Evolutionary conservation across 2,113 vertebrate species (phyloP), one percentile per base, ranked within the genome.

Genomic region (Chaetorhynchus papuensis): DNA sequence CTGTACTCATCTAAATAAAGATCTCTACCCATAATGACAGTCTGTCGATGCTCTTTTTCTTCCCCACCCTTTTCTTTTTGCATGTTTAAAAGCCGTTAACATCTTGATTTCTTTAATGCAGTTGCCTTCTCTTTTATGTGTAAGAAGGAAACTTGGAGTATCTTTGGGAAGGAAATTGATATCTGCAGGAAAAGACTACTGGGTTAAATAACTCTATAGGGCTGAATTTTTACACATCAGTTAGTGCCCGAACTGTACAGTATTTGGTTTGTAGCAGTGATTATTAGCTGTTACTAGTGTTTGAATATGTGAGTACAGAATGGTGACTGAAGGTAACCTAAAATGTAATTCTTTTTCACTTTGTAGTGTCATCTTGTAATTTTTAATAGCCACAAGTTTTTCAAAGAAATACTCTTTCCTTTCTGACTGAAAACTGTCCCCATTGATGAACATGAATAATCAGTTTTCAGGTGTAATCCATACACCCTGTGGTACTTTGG

Each of bases 11-110:
- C 27, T 70, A 66, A 81, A 70, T 80, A 45, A 81, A 75, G 22
- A 20, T 52, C 6, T 56, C 27, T 75, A 42, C 13, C 11, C 8
- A 31, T 41, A 60, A 44, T 52, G 15, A 17, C 9, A 81, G 20
- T 59, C 50, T 64, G 11, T 35, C 0, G 1, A 27, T 33, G 24
- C 19, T 56, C 7, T 60, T 75, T 59, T 37, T 33, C 8, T 44
- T 16, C 4, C 13, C 4, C 4, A n/a, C n/a, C 5, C 15, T 18
- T 24, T 23, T 13, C 65, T 13, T 49, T 26, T 33, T 16, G 0
- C 4, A 17, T 35, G 1, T 72, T 77, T 74, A 39, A 71, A 89
- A 85, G 10, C 23, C 31, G 5, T 45, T 44, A 86, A 44, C 4
- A 15, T 78, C 39, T 81, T 37, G 3, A 11, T 87, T 77, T 87